A percentile compares a stretch with the other conserved stretches of the same genome.
Conservation (phyloP, 2,113 vertebrate genomes). For the Osmerus eperlanus region DNA sequence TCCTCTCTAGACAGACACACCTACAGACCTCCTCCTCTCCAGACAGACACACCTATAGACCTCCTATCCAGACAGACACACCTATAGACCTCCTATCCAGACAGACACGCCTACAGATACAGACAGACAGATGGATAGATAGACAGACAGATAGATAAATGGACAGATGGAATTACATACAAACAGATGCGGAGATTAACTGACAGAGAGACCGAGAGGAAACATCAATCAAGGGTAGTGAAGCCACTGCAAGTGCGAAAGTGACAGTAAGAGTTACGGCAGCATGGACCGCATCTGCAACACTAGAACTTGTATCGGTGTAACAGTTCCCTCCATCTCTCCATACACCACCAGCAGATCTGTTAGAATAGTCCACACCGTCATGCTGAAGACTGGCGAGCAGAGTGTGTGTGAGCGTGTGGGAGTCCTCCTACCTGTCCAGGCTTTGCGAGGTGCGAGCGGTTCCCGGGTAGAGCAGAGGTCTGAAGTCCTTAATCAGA, state of each 20-base stretch:
- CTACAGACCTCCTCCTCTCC: too few species aligned
- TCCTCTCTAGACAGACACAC: background rate
- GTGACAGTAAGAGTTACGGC: background rate
- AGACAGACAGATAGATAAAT: background rate
- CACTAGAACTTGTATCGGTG: background rate
- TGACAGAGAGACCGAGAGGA: background rate
- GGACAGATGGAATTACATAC: background rate
- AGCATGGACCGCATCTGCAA: too few species aligned
- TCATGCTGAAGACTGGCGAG: too few species aligned
- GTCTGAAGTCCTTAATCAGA: constrained; percentile 79
- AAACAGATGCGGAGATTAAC: background rate
- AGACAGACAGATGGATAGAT: background rate
- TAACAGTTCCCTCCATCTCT: background rate
- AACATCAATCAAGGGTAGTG: background rate
- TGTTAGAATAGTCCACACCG: too few species aligned
- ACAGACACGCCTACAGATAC: background rate
- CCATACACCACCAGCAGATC: background rate
- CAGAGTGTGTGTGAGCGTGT: background rate
- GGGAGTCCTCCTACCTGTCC: constrained; percentile 71
- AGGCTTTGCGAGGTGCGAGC: constrained; percentile 70
- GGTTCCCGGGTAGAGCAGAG: constrained; percentile 69
- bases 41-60: background rate
- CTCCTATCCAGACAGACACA: background rate
- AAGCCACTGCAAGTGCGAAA: background rate
- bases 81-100: background rate